phyloP scores from a whole-genome alignment of 2,888 invertebrate species.

The Unio pictorum region DNA sequence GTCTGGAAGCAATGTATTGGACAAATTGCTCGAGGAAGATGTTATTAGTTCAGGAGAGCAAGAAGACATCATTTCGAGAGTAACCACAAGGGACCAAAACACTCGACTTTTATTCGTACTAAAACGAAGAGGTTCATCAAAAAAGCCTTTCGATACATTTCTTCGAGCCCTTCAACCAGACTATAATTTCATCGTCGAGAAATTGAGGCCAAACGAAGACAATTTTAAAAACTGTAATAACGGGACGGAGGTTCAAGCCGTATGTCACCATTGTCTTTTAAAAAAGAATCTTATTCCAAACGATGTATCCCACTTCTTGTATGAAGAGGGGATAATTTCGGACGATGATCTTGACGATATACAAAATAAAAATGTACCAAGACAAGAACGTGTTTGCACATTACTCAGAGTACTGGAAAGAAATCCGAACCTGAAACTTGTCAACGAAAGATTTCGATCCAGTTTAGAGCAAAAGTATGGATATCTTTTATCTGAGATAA shows the following conservation, averaged over 20 bases:
- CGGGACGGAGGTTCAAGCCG: no score
- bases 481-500: neutral
- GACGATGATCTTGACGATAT: slow-evolving; percentile 17
- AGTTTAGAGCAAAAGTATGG: slow-evolving; percentile 9
- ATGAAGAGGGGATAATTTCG: slow-evolving; percentile 13
- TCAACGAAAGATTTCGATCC: neutral
- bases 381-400: slow-evolving; percentile 6
- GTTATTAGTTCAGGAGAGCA: slow-evolving; percentile 10
- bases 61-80: slow-evolving; percentile 4
- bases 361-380: slow-evolving; percentile 2
- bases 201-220: neutral
- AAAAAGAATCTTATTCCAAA: slow-evolving; percentile 11
- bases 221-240: neutral
- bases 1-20: neutral
- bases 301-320: slow-evolving; percentile 14
- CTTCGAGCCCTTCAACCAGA: slow-evolving; percentile 1
- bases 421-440: neutral
- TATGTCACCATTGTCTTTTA: slow-evolving; percentile 10
- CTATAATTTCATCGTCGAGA: slow-evolving; percentile 6
- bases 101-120: slow-evolving; percentile 4
- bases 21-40: slow-evolving; percentile 4
- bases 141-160: slow-evolving; percentile 5
- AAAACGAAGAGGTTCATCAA: neutral
- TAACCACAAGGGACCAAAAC: slow-evolving; percentile 4
- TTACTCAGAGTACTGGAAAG: slow-evolving; percentile 3